Percentiles rank a stretch among this genome's conserved stretches.
Conservation (phyloP, 2,113 vertebrate genomes). For the Trogon melanurus region DNA sequence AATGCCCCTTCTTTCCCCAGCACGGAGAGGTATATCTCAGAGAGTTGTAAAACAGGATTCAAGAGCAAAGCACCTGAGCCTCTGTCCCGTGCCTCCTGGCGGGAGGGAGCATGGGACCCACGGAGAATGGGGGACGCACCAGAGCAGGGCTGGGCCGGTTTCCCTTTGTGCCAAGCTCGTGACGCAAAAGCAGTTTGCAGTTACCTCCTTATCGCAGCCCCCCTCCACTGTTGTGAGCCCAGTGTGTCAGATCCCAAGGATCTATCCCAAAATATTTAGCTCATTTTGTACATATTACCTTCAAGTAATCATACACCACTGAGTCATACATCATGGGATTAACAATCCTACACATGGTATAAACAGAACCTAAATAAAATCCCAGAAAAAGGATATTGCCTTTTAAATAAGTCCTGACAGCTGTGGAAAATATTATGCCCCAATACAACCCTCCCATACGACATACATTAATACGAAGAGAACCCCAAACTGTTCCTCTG, state of each 20-base stretch:
- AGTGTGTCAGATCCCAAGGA: not conserved
- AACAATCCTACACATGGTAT: slow-evolving; percentile 74
- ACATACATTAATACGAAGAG: slow-evolving; percentile 69
- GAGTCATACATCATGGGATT: slow-evolving; percentile 76
- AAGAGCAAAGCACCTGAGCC: not conserved
- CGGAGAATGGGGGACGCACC: not conserved
- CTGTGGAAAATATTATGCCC: slow-evolving; percentile 81
- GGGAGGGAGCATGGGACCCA: not conserved
- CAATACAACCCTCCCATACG: slow-evolving; percentile 68
- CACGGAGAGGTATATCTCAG: not conserved
- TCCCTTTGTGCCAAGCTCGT: not conserved
- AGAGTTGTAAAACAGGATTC: not conserved
- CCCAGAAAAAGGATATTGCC: slow-evolving; percentile 78
- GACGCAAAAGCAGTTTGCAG: not conserved
- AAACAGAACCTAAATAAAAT: slow-evolving; percentile 80
- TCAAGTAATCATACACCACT: slow-evolving; percentile 74
- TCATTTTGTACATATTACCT: slow-evolving; percentile 65
- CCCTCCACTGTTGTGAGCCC: not conserved
- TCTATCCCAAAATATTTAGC: slow-evolving; percentile 37
- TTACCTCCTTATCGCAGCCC: not conserved
- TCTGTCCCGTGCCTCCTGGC: rapidly evolving
- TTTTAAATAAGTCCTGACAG: slow-evolving; percentile 83
- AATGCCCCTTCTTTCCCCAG: not conserved
- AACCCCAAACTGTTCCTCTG: slow-evolving; percentile 69
- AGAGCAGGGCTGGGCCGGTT: not conserved